Percentiles rank a stretch among this genome's conserved stretches.
Evolutionary conservation across 2,113 vertebrate genomes (phyloP).

Genomic region (Otolemur garnettii): DNA sequence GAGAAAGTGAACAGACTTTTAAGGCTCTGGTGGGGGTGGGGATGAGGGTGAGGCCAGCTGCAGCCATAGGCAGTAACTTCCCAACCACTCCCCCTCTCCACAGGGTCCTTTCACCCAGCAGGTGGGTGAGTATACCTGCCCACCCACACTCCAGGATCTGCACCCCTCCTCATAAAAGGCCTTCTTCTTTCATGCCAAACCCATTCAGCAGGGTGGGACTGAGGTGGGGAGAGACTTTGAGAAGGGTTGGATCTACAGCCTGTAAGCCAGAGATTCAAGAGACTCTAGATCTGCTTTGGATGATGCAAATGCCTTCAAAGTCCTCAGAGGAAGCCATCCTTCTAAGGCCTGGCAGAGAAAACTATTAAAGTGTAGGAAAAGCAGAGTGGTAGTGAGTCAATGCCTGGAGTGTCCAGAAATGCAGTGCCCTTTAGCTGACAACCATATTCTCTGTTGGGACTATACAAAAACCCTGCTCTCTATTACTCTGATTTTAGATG

Average conservation of each 20-base stretch:
- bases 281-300: neutral
- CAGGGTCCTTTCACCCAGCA: neutral
- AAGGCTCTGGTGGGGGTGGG: neutral
- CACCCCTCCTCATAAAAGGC: neutral
- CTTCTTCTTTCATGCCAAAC: neutral
- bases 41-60: neutral
- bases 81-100: neutral
- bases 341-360: neutral
- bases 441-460: neutral
- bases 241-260: neutral
- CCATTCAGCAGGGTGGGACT: neutral
- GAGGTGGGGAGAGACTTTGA: too few species aligned
- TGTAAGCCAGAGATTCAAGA: neutral
- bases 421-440: neutral
- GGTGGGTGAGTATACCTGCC: neutral
- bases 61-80: neutral
- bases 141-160: neutral
- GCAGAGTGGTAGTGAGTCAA: neutral
- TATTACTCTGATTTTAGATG: neutral
- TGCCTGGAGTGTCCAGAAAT: neutral
- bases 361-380: neutral
- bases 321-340: neutral
- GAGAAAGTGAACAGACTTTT: neutral
- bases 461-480: neutral
- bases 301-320: neutral